Percentiles rank a stretch among this genome's conserved stretches.
Conservation (phyloP, 2,888 invertebrate genomes). For the Psylliodes chrysocephalus region DNA sequence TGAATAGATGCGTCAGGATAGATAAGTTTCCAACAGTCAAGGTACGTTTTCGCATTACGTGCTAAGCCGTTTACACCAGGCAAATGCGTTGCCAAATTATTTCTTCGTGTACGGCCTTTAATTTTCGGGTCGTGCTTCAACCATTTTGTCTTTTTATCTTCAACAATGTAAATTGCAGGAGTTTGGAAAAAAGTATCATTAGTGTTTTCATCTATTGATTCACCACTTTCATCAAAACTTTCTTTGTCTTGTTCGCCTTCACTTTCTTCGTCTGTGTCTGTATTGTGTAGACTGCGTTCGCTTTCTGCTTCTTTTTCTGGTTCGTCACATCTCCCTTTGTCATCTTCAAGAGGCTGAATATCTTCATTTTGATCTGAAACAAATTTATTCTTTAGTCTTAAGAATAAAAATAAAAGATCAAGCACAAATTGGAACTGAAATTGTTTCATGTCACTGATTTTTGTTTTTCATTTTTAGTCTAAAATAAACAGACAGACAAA, state of each 20-base stretch:
- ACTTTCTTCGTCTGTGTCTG: conserved; percentile 15
- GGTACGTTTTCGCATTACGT: neutral
- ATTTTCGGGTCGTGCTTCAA: conserved; percentile 1
- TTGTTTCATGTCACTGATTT: conserved; percentile 4
- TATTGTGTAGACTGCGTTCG: conserved; percentile 1
- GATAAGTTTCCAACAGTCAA: neutral
- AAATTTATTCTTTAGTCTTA: conserved; percentile 1
- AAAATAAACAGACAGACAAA: no score
- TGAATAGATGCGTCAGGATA: neutral
- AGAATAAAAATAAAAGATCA: neutral
- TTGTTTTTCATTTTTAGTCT: neutral
- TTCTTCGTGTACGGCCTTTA: neutral
- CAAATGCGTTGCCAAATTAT: no score
- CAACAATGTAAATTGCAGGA: conserved; percentile 2
- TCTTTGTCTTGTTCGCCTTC: no score
- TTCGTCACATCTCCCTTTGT: no score
- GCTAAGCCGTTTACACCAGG: no score
- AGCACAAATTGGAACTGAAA: neutral
- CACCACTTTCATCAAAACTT: no score
- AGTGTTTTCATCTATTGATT: neutral
- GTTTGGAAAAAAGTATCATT: neutral
- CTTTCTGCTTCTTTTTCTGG: conserved; percentile 5
- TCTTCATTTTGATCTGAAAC: conserved; percentile 8
- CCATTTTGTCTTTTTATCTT: conserved; percentile 1
- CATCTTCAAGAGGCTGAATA: neutral